Conservation (phyloP, 2,888 invertebrate species). For the Cheilosia scutellata region DNA sequence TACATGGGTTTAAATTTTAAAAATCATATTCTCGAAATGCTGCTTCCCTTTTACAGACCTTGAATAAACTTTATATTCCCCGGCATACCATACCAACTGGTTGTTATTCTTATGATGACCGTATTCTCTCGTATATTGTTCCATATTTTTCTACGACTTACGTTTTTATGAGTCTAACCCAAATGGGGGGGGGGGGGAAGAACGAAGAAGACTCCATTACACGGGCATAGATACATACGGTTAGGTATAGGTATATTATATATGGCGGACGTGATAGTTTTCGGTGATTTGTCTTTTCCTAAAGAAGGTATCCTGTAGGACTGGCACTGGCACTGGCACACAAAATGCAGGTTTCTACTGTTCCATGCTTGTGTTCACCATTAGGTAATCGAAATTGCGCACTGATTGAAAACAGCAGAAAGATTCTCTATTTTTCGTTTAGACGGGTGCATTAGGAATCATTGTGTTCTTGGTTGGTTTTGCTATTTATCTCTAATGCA, state of each 20-base stretch:
- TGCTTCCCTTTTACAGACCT: neutral
- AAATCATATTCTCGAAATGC: neutral
- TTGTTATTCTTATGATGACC: constrained; percentile 66
- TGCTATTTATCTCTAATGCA: constrained; percentile 51
- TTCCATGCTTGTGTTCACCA: constrained; percentile 43
- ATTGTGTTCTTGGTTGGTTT: constrained; percentile 23
- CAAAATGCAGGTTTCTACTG: neutral
- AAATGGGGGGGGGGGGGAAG: constrained; percentile 16
- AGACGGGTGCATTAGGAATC: constrained; percentile 39
- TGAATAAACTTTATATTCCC: constrained; percentile 47
- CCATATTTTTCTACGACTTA: constrained; percentile 59
- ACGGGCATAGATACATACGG: constrained; percentile 48
- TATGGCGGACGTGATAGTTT: constrained; percentile 68
- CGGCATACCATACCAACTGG: constrained; percentile 27
- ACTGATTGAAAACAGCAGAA: constrained; percentile 50
- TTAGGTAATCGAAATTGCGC: constrained; percentile 70
- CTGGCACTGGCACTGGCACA: neutral
- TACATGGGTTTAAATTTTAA: constrained; percentile 12
- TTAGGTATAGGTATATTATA: constrained; percentile 6
- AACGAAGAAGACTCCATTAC: constrained; percentile 44
- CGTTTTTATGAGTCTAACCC: constrained; percentile 56
- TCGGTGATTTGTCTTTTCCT: constrained; percentile 70
- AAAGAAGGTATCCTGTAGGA: constrained; percentile 8
- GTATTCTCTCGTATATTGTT: constrained; percentile 37
- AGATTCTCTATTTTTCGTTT: constrained; percentile 8